phyloP scores from a whole-genome alignment of 64 coral and sea anemone genomes.

The Platygyra sinensis region DNA sequence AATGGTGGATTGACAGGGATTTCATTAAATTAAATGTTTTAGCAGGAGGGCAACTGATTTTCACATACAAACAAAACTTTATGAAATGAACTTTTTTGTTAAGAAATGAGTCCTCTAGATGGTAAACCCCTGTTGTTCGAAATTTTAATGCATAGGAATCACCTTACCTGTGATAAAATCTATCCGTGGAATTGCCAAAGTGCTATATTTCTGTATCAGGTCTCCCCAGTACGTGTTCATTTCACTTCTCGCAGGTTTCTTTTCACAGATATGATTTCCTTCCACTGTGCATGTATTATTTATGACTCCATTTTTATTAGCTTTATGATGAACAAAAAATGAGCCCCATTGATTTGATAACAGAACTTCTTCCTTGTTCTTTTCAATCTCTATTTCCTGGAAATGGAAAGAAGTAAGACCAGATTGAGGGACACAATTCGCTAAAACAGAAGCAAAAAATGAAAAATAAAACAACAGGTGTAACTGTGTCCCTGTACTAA shows the following conservation, averaged over 20 bases:
- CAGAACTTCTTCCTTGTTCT: constrained; percentile 80
- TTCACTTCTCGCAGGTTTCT: constrained; percentile 37
- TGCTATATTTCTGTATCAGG: constrained; percentile 69
- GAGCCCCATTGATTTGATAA: constrained; percentile 86
- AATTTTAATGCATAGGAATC: too few relatives aligned
- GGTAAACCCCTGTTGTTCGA: too few relatives aligned
- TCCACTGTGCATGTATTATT: not conserved
- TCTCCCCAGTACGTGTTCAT: constrained; percentile 81
- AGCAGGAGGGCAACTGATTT: too few relatives aligned
- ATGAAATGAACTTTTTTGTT: too few relatives aligned
- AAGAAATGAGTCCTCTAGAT: too few relatives aligned
- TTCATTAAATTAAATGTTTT: too few relatives aligned
- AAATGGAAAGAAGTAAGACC: not conserved
- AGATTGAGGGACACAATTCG: not conserved
- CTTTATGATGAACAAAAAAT: constrained; percentile 54
- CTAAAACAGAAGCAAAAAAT: too few relatives aligned
- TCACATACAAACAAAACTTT: too few relatives aligned
- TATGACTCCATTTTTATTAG: not conserved
- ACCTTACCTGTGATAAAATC: constrained; percentile 86
- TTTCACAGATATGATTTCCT: constrained; percentile 7
- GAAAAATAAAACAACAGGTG: too few relatives aligned
- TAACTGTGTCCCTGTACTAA: too few relatives aligned
- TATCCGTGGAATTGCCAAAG: constrained; percentile 81
- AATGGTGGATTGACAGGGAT: too few relatives aligned
- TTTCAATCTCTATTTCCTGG: constrained; percentile 78